phyloP scores from a whole-genome alignment of 2,888 invertebrate species.

The Sarcophaga subvicina region DNA sequence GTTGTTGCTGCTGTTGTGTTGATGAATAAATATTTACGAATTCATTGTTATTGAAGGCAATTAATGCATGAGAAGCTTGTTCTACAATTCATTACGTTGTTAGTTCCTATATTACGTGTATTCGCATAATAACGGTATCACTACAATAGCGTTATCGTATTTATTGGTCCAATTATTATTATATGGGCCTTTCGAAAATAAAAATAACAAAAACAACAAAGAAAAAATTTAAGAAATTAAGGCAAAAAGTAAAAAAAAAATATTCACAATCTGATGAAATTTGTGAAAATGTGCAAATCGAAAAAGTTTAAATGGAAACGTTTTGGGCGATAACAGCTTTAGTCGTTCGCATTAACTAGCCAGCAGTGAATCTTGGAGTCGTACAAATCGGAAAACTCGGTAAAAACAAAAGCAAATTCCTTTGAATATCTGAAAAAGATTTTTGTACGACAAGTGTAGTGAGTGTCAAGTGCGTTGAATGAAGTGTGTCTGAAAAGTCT shows the following conservation, averaged over 20 bases:
- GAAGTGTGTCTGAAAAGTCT: no score
- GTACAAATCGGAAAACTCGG: background rate
- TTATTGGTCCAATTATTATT: constrained; percentile 52
- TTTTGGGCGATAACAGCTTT: constrained; percentile 25
- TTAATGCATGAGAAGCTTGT: no score
- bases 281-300: background rate
- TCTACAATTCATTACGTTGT: no score
- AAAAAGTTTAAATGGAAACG: constrained; percentile 6
- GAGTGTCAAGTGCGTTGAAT: no score
- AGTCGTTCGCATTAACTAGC: constrained; percentile 39
- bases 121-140: no score
- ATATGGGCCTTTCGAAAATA: constrained; percentile 39
- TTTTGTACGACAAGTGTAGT: no score
- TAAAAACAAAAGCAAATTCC: background rate
- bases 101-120: no score
- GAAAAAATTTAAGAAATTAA: no score
- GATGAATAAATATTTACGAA: no score
- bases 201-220: no score
- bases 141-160: constrained; percentile 14
- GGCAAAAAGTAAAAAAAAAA: background rate
- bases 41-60: no score
- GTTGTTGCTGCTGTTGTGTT: no score
- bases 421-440: background rate
- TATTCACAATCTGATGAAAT: constrained; percentile 35
- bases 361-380: background rate